These are phyloP conservation scores for Ochotona princeps DNA, from an alignment of 2,113 vertebrate genomes.

Conservation along the genomic window DNA sequence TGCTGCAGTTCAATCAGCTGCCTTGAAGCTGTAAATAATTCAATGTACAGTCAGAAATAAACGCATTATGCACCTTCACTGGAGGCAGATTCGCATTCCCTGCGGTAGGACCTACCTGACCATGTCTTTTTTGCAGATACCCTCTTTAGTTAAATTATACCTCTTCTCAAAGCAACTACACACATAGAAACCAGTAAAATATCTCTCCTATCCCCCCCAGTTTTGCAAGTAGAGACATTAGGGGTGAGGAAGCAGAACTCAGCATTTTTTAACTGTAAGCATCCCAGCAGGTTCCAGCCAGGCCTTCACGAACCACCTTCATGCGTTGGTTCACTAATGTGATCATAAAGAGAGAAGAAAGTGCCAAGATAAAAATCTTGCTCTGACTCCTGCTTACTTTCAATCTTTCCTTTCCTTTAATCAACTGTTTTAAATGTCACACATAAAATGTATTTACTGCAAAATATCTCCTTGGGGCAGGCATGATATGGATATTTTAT, in stretches of 20 bases:
- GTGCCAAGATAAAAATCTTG: conserved; percentile 78
- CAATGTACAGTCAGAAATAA: conserved; percentile 92
- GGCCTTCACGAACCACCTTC: conserved; percentile 41
- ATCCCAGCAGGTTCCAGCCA: conserved; percentile 56
- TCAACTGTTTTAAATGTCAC: conserved; percentile 86
- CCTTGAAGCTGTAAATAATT: conserved; percentile 99
- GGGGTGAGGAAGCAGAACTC: conserved; percentile 60
- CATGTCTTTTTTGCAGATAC: conserved; percentile 79
- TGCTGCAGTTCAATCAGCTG: conserved; percentile 97
- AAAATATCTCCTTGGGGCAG: conserved; percentile 78
- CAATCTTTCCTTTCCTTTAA: conserved; percentile 84
- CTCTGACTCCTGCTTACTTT: conserved; percentile 79
- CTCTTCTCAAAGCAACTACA: conserved; percentile 65
- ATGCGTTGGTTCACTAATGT: conserved; percentile 58
- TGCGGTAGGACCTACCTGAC: conserved; percentile 81
- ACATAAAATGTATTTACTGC: conserved; percentile 84
- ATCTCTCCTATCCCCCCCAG: conserved; percentile 57
- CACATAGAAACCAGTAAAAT: conserved; percentile 72
- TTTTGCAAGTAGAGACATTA: conserved; percentile 68
- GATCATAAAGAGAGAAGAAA: conserved; percentile 70
- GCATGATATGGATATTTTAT: conserved; percentile 55
- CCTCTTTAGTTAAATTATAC: conserved; percentile 80
- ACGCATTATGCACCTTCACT: conserved; percentile 84
- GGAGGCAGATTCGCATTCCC: conserved; percentile 83
- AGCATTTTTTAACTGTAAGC: conserved; percentile 74